Conservation (phyloP, 2,888 invertebrate genomes). For the Sclerodermus sp. region DNA sequence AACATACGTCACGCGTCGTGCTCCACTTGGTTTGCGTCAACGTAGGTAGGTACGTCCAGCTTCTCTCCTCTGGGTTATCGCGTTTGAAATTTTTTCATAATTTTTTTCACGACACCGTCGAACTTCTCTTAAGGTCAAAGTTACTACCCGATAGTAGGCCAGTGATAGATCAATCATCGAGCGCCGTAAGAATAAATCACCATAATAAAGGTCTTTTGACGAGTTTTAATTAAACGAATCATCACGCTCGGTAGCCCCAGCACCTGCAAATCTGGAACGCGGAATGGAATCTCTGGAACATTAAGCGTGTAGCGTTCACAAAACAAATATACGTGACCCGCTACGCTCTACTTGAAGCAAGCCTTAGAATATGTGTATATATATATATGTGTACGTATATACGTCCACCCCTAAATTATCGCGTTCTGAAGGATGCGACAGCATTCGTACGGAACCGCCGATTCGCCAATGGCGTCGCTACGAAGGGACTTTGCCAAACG, state of each 20-base stretch:
- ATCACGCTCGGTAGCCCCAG: neutral
- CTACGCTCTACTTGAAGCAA: neutral
- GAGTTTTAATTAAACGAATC: too few relatives aligned
- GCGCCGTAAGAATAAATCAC: slow-evolving; percentile 7
- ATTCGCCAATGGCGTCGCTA: slow-evolving; percentile 22
- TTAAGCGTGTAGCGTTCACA: slow-evolving; percentile 33
- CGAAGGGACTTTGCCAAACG: too few relatives aligned
- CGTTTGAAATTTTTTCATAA: too few relatives aligned
- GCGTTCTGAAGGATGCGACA: slow-evolving; percentile 36
- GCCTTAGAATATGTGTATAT: neutral
- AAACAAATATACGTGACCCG: slow-evolving; percentile 45
- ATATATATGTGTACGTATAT: slow-evolving; percentile 23
- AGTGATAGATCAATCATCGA: slow-evolving; percentile 31
- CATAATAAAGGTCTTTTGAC: too few relatives aligned
- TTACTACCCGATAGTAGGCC: too few relatives aligned
- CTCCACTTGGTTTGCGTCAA: too few relatives aligned
- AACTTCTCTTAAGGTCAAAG: too few relatives aligned
- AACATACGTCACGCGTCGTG: too few relatives aligned
- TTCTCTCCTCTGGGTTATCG: too few relatives aligned
- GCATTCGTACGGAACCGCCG: slow-evolving; percentile 33
- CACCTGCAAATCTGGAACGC: slow-evolving; percentile 16
- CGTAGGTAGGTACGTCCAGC: too few relatives aligned
- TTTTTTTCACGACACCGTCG: too few relatives aligned
- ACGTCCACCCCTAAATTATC: slow-evolving; percentile 31
- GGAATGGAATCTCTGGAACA: slow-evolving; percentile 41